Evolutionary conservation across 2,113 vertebrate genomes (phyloP), one percentile per base, ranked within the genome.

Genomic region (Atrichornis clamosus): DNA sequence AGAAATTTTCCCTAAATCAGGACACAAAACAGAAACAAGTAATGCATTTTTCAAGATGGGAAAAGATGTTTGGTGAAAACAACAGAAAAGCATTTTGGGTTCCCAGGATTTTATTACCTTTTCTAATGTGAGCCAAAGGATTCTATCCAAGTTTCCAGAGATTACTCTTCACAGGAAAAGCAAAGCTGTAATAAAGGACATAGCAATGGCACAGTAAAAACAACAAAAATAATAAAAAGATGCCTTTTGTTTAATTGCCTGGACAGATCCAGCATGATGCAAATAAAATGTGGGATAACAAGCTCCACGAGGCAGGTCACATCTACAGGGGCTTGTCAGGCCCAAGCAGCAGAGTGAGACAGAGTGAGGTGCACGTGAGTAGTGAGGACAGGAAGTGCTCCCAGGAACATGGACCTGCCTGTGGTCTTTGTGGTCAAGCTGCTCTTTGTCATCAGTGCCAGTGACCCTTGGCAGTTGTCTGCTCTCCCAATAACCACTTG

Each of bases 91-190:
- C 68, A 50, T 70, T 93, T 91, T 93, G 85, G 67, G 60, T 96
- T 95, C 93, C 79, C 65, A 69, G 78, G 79, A 82, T 95, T 97
- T 97, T 97, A 97, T 96, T 96, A 94, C 91, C 94, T 97, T 97
- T 92, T 87, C 89, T 84, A 78, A 33, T 64, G 55, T 39, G 63
- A 93, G 95, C 94, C 93, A 87, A 69, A 89, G 85, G 64, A 82
- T 96, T 85, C 59, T 76, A 84, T 89, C 96, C 95, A 97, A 90
- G 93, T 96, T 96, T 97, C 97, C 96, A 96, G 78, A 95, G 86
- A 56, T 68, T 60, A 74, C 79, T 95, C 52, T 70, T 91, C 70
- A 95, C 87, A 96, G 95, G 81, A 96, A 97, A 95, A 94, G 83
- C 82, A 95, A 95, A 94, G 72, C 77, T 91, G 58, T 92, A 90